Base-by-base conservation (phyloP, 2,888 invertebrate genomes). In the Incurvaria masculella region DNA sequence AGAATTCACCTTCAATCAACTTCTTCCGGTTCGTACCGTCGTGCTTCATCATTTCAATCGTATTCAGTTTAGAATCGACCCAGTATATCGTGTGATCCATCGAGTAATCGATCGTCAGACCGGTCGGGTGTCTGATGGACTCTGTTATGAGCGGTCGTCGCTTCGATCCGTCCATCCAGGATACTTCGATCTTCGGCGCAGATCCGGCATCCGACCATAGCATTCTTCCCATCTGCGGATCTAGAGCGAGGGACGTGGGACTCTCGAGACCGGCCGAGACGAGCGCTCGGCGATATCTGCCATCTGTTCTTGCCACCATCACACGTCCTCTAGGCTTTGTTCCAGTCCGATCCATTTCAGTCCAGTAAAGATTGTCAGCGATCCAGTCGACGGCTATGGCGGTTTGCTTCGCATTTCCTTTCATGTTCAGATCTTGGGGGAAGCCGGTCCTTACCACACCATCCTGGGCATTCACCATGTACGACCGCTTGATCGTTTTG, bases 81-180 rank as follows among this genome's bases (percentile, higher is more conserved):
- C 98, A 99, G 69, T 92, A 99, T 16, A 99, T 78, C 0, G 91
- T 81, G 62, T 95, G 91, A 51, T 90, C 89, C 86, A 93, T 93
- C 1, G 88, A 83, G 60, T 89, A 91, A 64, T 99, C 99, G 44
- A 99, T 87, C 0, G 95, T 84, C 10, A 99, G 66, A 0, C 96
- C 95, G 0, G 93, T 85, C 0, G 98, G 98, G 60, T 91, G 89
- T 20, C 92, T 82, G 21, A 98, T 83, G 51, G 84, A 84, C 51
- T 92, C 92, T 0, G 88, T 86, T 6, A 96, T 87, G 2, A 99
- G 67, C 0, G 89, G 85, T 47, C 88, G 80, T 2, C 96, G 82
- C 64, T 93, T 90, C 0, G 89, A 90, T 0, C 98, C 98, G 62
- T 97, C 97, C 95, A 98, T 94, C 94, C 97, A 97, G 2, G 95